phyloP scores from a whole-genome alignment of 1,140 invertebrate species.

The Drosophila baimaii region DNA sequence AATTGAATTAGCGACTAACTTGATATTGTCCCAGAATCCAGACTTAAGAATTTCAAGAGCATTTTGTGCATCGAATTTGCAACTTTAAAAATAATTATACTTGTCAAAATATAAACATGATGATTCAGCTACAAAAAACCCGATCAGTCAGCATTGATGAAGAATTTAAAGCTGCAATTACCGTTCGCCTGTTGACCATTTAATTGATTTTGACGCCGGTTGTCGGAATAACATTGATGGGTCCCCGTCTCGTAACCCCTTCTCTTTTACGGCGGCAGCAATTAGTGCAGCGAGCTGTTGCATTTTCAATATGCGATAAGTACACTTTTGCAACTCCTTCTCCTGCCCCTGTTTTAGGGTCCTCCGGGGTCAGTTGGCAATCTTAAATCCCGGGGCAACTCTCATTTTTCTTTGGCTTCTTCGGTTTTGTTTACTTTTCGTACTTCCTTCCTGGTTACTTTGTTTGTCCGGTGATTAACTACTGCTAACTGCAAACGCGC shows the following conservation, averaged over 20 bases:
- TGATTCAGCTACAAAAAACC: not conserved
- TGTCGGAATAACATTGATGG: slow-evolving; percentile 33
- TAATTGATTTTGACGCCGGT: slow-evolving; percentile 82
- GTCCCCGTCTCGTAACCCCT: not conserved
- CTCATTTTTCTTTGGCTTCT: slow-evolving; percentile 35
- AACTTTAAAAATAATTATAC: too few relatives aligned
- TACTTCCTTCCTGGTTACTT: slow-evolving; percentile 54
- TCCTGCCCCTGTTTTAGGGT: not conserved
- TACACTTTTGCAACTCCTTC: slow-evolving; percentile 16
- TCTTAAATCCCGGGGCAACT: slow-evolving; percentile 31
- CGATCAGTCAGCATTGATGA: not conserved
- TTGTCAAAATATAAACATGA: not conserved
- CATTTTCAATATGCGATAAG: slow-evolving; percentile 61
- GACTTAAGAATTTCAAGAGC: too few relatives aligned
- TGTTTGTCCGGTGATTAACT: slow-evolving; percentile 75
- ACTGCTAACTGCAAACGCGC: slow-evolving; percentile 46
- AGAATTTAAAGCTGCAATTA: slow-evolving; percentile 73
- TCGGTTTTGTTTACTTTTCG: slow-evolving; percentile 28
- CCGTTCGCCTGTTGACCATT: slow-evolving; percentile 75
- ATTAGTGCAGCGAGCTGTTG: slow-evolving; percentile 65
- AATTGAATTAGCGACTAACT: too few relatives aligned
- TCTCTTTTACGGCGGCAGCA: slow-evolving; percentile 43
- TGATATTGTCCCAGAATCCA: too few relatives aligned
- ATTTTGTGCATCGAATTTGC: too few relatives aligned
- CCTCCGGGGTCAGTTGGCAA: slow-evolving; percentile 37